These are phyloP conservation scores for Phragmatobia fuliginosa DNA, from an alignment of 2,888 invertebrate genomes.

Conservation along the genomic window DNA sequence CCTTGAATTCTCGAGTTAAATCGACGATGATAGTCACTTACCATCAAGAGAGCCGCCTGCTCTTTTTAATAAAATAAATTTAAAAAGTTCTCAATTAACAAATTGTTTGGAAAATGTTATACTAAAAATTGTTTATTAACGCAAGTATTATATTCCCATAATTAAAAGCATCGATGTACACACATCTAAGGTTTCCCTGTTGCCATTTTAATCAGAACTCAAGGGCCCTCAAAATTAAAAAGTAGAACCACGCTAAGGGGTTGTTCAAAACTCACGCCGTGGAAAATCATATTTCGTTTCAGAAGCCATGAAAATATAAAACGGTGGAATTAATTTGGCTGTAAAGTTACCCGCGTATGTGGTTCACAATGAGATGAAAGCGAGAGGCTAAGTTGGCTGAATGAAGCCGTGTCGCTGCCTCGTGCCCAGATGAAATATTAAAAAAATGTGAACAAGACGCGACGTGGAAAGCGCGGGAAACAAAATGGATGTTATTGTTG, in stretches of 20 bases:
- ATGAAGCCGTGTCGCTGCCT: slow-evolving; percentile 75
- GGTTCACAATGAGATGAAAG: slow-evolving; percentile 82
- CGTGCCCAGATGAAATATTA: slow-evolving; percentile 77
- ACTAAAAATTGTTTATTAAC: neutral
- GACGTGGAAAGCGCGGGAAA: slow-evolving; percentile 49
- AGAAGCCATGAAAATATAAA: slow-evolving; percentile 77
- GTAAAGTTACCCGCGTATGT: slow-evolving; percentile 73
- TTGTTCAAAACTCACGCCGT: slow-evolving; percentile 68
- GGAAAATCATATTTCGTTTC: slow-evolving; percentile 80
- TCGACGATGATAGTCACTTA: too few species aligned
- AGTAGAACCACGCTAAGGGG: slow-evolving; percentile 69
- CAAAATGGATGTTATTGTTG: slow-evolving; percentile 36
- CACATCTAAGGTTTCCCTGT: slow-evolving; percentile 37
- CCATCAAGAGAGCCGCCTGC: too few species aligned
- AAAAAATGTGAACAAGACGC: slow-evolving; percentile 63
- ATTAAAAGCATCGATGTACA: slow-evolving; percentile 7
- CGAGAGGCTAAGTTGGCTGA: slow-evolving; percentile 77
- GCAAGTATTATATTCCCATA: neutral
- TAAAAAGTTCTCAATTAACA: too few species aligned
- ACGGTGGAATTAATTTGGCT: slow-evolving; percentile 82
- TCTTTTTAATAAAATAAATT: too few species aligned
- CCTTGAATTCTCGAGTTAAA: too few species aligned
- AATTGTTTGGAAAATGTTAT: neutral
- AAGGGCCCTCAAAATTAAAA: slow-evolving; percentile 58
- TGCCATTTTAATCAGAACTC: slow-evolving; percentile 31